phyloP scores from a whole-genome alignment of 1,140 invertebrate genomes.

The Heliothis virescens region DNA sequence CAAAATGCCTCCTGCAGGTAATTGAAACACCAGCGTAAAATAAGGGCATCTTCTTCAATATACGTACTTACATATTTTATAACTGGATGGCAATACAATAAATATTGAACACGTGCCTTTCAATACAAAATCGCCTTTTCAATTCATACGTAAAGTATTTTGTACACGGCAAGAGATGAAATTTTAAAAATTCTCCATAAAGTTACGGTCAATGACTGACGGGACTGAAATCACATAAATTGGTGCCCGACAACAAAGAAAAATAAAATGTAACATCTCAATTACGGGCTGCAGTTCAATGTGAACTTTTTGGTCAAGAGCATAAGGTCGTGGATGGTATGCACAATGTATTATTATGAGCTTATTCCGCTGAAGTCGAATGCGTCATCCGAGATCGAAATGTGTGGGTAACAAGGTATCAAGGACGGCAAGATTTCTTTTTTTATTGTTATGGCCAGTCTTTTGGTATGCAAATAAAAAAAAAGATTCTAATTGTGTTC shows the following conservation, averaged over 20 bases:
- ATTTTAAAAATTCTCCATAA: constrained; percentile 59
- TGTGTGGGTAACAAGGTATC: constrained; percentile 69
- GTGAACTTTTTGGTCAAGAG: constrained; percentile 13
- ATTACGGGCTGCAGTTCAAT: constrained; percentile 50
- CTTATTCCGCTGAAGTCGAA: constrained; percentile 51
- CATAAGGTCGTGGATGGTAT: constrained; percentile 27
- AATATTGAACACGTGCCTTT: background rate
- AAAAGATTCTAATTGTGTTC: constrained; percentile 45
- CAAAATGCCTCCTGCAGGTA: too few species aligned
- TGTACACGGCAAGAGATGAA: constrained; percentile 58
- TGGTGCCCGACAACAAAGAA: constrained; percentile 47
- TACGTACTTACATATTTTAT: background rate
- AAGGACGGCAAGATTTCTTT: constrained; percentile 72
- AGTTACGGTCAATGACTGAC: constrained; percentile 51
- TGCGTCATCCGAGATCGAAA: constrained; percentile 73
- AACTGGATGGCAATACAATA: background rate
- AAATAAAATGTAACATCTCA: constrained; percentile 55
- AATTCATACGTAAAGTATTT: constrained; percentile 41
- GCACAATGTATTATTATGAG: constrained; percentile 24
- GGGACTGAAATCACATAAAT: constrained; percentile 57
- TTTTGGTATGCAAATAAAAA: constrained; percentile 76
- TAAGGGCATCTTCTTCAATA: background rate
- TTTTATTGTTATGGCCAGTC: constrained; percentile 61
- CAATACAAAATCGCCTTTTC: constrained; percentile 22
- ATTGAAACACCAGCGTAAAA: background rate